Percentiles rank a stretch among this genome's conserved stretches.
These are phyloP conservation scores for Tetrax tetrax DNA, from an alignment of 2,113 vertebrate species.

Conservation along the genomic window DNA sequence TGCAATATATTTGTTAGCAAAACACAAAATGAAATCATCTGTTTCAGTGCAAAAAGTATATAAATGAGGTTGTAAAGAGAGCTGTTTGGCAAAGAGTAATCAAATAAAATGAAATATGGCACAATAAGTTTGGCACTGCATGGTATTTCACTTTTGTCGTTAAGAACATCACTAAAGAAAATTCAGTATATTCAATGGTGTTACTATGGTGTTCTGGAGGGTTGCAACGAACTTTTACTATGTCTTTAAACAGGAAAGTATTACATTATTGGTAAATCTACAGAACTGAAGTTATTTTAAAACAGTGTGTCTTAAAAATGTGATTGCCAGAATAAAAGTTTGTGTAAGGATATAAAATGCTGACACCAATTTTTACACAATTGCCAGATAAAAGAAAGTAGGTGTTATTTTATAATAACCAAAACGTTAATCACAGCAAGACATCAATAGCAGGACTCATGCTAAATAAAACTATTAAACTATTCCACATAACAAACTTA, in stretches of 20 bases:
- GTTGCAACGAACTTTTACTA: neutral
- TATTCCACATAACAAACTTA: neutral
- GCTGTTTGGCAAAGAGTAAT: conserved; percentile 53
- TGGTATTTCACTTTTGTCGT: conserved; percentile 50
- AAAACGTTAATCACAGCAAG: neutral
- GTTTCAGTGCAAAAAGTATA: conserved; percentile 37
- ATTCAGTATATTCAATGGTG: neutral
- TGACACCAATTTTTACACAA: neutral
- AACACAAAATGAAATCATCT: conserved; percentile 44
- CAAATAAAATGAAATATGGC: conserved; percentile 55
- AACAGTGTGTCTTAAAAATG: neutral
- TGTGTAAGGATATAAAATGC: neutral
- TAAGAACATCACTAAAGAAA: conserved; percentile 27
- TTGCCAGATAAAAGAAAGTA: neutral
- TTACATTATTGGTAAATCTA: neutral
- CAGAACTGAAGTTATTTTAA: neutral
- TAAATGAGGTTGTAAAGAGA: conserved; percentile 42
- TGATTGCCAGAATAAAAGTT: neutral
- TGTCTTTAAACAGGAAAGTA: neutral
- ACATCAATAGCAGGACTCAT: neutral
- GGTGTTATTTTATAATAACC: neutral
- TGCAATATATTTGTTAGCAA: conserved; percentile 45
- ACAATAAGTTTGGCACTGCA: neutral
- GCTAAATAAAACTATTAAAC: neutral
- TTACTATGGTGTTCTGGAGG: conserved; percentile 14